Percentiles rank a stretch among this genome's conserved stretches.
phyloP scores from a whole-genome alignment of 2,888 invertebrate species.

The Microchrysa polita region DNA sequence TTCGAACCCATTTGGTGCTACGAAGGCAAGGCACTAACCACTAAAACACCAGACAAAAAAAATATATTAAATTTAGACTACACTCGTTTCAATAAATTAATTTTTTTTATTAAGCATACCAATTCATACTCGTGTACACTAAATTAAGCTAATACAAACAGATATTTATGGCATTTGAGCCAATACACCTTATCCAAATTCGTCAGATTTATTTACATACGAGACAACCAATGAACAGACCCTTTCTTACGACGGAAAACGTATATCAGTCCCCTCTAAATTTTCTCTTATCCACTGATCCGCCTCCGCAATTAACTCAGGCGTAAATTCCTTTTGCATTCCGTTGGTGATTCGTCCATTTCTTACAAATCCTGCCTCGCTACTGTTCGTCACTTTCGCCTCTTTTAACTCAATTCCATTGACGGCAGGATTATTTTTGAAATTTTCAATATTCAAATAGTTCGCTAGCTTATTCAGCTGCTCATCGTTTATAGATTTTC shows the following conservation, averaged over 20 bases:
- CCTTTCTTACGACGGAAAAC: slow-evolving; percentile 66
- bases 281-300: slow-evolving; percentile 77
- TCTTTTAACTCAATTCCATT: slow-evolving; percentile 75
- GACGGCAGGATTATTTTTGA: slow-evolving; percentile 82
- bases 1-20: no score
- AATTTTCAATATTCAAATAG: slow-evolving; percentile 83
- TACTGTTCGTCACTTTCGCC: slow-evolving; percentile 69
- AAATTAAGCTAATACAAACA: no score
- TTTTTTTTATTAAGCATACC: no score
- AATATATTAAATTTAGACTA: no score
- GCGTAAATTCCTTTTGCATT: slow-evolving; percentile 78
- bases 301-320: slow-evolving; percentile 72
- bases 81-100: no score
- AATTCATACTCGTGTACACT: no score
- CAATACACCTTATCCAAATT: no score
- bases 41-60: no score
- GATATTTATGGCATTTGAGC: no score
- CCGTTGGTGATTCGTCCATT: slow-evolving; percentile 71
- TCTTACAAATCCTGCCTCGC: slow-evolving; percentile 72
- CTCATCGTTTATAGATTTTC: slow-evolving; percentile 67
- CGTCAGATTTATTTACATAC: no score
- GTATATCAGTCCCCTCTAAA: slow-evolving; percentile 69
- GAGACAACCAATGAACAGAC: slow-evolving; percentile 6
- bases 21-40: no score
- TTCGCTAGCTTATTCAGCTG: slow-evolving; percentile 71